A percentile compares a stretch with the other conserved stretches of the same genome.
These are phyloP conservation scores for Psilopogon haemacephalus DNA, from an alignment of 2,113 vertebrate genomes.

Conservation along the genomic window DNA sequence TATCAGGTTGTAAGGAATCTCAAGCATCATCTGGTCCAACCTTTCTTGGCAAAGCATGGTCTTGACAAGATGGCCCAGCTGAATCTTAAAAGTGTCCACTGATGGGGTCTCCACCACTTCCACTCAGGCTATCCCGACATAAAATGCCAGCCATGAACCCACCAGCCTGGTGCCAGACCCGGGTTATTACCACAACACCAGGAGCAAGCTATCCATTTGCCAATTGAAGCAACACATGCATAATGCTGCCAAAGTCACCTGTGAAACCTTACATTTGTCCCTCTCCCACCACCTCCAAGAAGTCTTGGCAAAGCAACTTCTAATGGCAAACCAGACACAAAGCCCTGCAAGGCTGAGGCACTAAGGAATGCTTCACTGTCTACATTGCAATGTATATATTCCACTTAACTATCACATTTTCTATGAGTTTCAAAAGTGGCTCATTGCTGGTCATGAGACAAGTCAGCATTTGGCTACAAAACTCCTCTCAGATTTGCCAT, in stretches of 20 bases:
- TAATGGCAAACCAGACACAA: neutral
- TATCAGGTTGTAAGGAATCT: neutral
- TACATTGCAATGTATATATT: neutral
- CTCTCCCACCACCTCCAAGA: neutral
- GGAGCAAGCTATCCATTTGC: neutral
- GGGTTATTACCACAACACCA: accelerated
- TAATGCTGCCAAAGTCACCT: accelerated
- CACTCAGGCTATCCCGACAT: neutral
- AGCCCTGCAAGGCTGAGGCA: neutral
- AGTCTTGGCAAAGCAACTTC: neutral
- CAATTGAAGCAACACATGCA: accelerated
- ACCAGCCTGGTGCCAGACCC: neutral
- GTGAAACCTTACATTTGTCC: neutral
- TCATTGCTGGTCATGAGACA: neutral
- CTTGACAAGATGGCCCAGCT: neutral
- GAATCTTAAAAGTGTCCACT: neutral
- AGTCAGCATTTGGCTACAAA: neutral
- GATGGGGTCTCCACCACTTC: neutral
- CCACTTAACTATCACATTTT: neutral
- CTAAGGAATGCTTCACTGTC: neutral
- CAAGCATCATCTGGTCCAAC: neutral
- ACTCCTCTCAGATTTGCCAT: neutral
- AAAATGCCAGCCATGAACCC: neutral
- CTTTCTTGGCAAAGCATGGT: neutral
- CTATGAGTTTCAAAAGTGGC: neutral